Evolutionary conservation across 1,140 invertebrate genomes (phyloP), one percentile per base, ranked within the genome.

Genomic region (Heliconius eleuchia): DNA sequence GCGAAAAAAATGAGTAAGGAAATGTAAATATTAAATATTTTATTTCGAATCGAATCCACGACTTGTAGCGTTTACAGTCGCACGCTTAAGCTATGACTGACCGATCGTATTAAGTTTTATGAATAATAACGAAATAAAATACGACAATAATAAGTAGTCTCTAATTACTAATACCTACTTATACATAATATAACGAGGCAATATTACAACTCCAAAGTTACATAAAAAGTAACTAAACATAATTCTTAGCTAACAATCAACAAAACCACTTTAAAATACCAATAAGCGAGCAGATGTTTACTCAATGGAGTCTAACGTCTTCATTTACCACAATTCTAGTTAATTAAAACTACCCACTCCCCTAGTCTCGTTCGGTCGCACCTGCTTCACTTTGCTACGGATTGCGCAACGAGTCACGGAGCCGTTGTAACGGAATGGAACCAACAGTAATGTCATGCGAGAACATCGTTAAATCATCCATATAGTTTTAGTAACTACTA

Each of bases 401-500:
- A 66, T 66, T 66, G 60, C 60, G 27, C 60, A 66, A 66, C 60
- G 60, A 66, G 60, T 16, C 27, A 66, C 60, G 27, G 60, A 66
- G 60, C 27, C 42, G 42, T 66, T 66, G 60, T 66, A 66, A 66
- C 60, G 60, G 60, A 66, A 30, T 66, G 23, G 27, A 66, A 66
- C 11, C 60, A 66, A 66, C 60, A 27, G 57, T 27, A 60, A 30
- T 66, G 13, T 66, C 60, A 30, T 66, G 60, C 60, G 60, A 66
- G 60, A 66, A 66, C 9, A 66, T 66, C 60, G 60, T 66, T 66
- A 66, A 66, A 30, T 30, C 57, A 60, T 60, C 57, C 57, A 60
- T 60, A 3, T 60, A 60, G 57, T 27, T 34, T 70, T 27, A 60
- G 52, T 76, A 9, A 46, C 75, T 27, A 74, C 46, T 74, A n/a